Evolutionary conservation across 2,113 vertebrate species (phyloP), one percentile per base, ranked within the genome.

Genomic region (Bostrychus sinensis): DNA sequence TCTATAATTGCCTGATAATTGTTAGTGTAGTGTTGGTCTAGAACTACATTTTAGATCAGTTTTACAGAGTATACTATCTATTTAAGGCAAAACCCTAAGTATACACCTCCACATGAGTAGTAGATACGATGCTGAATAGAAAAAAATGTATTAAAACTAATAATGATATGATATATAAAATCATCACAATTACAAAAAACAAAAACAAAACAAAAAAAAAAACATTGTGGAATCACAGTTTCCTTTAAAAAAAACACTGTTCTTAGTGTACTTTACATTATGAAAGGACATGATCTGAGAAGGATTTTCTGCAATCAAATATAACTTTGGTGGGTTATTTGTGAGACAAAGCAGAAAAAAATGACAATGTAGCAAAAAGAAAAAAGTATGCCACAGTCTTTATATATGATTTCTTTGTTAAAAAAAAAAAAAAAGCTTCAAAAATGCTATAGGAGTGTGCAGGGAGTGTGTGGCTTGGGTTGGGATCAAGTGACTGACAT

Each of bases 31-130:
- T 75, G 73, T 71, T 14, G 10, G n/a, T n/a, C n/a, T n/a, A n/a
- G n/a, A n/a, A n/a, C n/a, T n/a, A n/a, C n/a, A n/a, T n/a, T n/a
- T n/a, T n/a, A n/a, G n/a, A n/a, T n/a, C n/a, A n/a, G n/a, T n/a
- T n/a, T n/a, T n/a, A n/a, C n/a, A n/a, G n/a, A n/a, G 2, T 20
- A 37, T 59, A 61, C 64, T 30, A 62, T 63, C 54, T 73, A 84
- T 81, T 90, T 83, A 91, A 91, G 86, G 85, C 85, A 85, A 83
- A 72, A 66, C 68, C 4, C 41, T 39, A 62, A 43, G 51, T 57
- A 78, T 42, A 72, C 3, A 59, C 63, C 53, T 17, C 65, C 16
- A 71, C n/a, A n/a, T n/a, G n/a, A n/a, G n/a, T n/a, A n/a, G 57
- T 43, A 38, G 53, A 56, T 58, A 59, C 53, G 63, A 72, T 55